Base-by-base conservation (phyloP, 1,140 invertebrate species). In the Uloborus diversus region DNA sequence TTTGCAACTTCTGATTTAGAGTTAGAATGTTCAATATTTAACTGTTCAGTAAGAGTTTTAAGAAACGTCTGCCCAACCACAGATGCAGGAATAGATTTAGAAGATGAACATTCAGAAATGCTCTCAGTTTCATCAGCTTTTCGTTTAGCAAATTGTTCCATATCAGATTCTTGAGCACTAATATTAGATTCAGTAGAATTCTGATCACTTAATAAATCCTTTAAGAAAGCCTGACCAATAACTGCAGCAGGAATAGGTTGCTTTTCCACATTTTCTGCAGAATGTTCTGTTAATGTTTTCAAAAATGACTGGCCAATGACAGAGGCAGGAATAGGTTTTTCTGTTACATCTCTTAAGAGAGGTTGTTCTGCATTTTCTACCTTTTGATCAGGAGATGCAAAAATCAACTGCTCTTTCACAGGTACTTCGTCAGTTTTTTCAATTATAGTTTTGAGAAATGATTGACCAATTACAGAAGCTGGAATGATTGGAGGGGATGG, bases 221-320 rank as follows among this genome's bases (percentile, higher is more conserved):
- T 78, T 20, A 78, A 27, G 66, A 78, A 78, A 9, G 64, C 62
- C 42, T 78, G 75, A 1, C 75, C 75, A 66, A 78, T 30, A 66
- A 66, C 75, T 42, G 61, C 27, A 20, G 75, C 47, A 32, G 75
- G 75, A 14, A 78, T 47, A 13, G 30, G 28, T 25, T 78, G 65
- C 13, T 20, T n/a, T 11, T 30, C 33, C 7, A 4, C 11, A 32
- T 51, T 56, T 30, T 27, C 27, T 27, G 33, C 32, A 42, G 17
- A 7, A 42, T 56, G 53, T 27, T 56, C 37, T 9, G 32, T 37
- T 14, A 78, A 37, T 35, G 62, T 33, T 79, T 79, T 79, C 27
- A 79, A 57, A 69, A 79, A 79, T 47, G 53, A 27, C 32, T 69
- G 76, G 1, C 76, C 76, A 61, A 79, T 51, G 13, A 79, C 76